A percentile compares a stretch with the other conserved stretches of the same genome.
Conservation (phyloP, 1,140 invertebrate species). For the Diuraphis noxia region DNA sequence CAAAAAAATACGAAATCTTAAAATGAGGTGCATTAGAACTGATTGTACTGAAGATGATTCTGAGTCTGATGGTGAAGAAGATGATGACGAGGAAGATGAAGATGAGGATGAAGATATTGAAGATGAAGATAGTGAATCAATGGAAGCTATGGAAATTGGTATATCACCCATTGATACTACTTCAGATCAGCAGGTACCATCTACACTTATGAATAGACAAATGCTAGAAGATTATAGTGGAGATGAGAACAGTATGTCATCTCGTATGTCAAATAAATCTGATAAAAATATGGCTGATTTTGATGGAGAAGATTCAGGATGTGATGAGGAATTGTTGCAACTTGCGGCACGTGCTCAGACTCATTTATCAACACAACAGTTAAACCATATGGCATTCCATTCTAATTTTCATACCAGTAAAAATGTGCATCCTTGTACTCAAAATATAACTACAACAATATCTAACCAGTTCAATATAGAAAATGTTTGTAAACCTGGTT, state of each 20-base stretch:
- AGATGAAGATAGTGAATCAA: conserved; percentile 59
- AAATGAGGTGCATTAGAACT: conserved; percentile 38
- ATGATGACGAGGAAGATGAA: conserved; percentile 58
- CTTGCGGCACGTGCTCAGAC: conserved; percentile 64
- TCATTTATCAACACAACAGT: conserved; percentile 57
- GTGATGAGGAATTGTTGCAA: conserved; percentile 83
- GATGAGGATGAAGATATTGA: conserved; percentile 59
- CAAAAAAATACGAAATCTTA: conserved; percentile 42
- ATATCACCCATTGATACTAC: conserved; percentile 50
- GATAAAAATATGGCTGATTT: conserved; percentile 94
- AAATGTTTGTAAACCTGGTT: conserved; percentile 83
- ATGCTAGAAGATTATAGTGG: conserved; percentile 71
- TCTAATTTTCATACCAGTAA: conserved; percentile 56
- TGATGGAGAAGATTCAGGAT: conserved; percentile 85
- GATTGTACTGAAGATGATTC: conserved; percentile 51
- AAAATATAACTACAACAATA: conserved; percentile 59
- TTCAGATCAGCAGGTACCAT: conserved; percentile 57
- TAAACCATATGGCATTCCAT: conserved; percentile 60
- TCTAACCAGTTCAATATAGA: conserved; percentile 70
- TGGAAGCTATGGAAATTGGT: conserved; percentile 55
- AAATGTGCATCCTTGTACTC: conserved; percentile 40
- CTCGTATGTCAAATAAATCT: conserved; percentile 88
- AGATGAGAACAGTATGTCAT: conserved; percentile 80
- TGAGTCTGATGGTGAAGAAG: conserved; percentile 58
- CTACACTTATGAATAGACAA: conserved; percentile 57